Evolutionary conservation across 2,113 vertebrate genomes (phyloP).

Genomic region (Crotalus helleri): DNA sequence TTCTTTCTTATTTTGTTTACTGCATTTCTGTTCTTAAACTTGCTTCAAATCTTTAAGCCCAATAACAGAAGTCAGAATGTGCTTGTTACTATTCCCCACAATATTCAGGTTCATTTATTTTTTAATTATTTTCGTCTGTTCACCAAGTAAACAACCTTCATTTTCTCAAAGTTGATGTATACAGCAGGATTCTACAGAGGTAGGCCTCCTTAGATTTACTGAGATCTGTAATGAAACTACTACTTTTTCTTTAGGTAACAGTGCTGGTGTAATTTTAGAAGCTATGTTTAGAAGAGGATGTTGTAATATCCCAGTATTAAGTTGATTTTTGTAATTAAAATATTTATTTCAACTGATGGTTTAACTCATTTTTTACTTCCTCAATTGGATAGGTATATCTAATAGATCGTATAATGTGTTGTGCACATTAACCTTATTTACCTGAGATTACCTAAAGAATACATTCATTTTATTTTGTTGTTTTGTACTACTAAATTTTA

Average conservation of each 20-base stretch:
- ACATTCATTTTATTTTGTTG: not conserved
- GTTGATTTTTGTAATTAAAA: not conserved
- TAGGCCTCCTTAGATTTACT: not conserved
- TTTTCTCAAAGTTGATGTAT: not conserved
- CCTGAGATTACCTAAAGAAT: not conserved
- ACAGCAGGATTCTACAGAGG: not conserved
- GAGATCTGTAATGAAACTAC: not conserved
- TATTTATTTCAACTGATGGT: not conserved
- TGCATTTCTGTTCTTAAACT: not conserved
- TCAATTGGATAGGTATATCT: not conserved
- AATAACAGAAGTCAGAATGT: conserved; percentile 9
- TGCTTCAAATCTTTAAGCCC: conserved; percentile 31
- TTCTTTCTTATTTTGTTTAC: not conserved
- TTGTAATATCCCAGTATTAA: not conserved
- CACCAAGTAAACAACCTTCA: not conserved
- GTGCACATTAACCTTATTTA: not conserved
- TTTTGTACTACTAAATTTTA: not conserved
- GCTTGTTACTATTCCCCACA: not conserved
- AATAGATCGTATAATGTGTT: not conserved
- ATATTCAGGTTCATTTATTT: not conserved
- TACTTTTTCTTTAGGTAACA: not conserved
- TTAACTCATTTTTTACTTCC: not conserved
- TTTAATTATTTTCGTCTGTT: not conserved
- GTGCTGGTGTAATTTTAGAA: not conserved
- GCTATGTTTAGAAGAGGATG: not conserved